phyloP scores from a whole-genome alignment of 2,113 vertebrate species.

The Halichoerus grypus region DNA sequence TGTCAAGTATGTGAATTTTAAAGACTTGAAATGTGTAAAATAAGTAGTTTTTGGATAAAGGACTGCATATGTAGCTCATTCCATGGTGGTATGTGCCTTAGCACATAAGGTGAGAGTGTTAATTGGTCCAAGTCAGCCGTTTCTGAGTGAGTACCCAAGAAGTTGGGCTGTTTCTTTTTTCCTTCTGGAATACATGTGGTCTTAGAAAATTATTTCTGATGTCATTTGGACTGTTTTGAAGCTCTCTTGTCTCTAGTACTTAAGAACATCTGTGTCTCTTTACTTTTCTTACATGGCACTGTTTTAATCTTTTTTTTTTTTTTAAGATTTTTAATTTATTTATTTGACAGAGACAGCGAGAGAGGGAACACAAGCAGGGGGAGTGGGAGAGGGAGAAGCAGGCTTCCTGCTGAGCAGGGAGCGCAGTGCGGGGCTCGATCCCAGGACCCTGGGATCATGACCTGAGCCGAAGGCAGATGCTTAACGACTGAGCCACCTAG shows the following conservation, averaged over 20 bases:
- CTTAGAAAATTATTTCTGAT: slow-evolving; percentile 50
- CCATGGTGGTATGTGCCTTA: background rate
- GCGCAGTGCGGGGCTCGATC: no score
- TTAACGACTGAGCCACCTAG: no score
- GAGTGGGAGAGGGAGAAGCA: no score
- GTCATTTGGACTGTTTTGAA: slow-evolving; percentile 43
- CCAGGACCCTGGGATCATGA: no score
- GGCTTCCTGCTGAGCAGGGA: no score
- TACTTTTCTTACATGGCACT: slow-evolving; percentile 48
- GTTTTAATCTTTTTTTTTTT: slow-evolving; percentile 7
- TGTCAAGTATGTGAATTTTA: slow-evolving; percentile 23
- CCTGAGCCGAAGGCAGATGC: no score
- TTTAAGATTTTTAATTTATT: no score
- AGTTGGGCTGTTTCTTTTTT: slow-evolving; percentile 10
- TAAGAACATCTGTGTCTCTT: slow-evolving; percentile 52
- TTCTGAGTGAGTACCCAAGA: background rate
- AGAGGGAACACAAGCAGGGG: no score
- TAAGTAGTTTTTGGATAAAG: background rate
- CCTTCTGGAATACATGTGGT: background rate
- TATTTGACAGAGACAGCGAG: no score
- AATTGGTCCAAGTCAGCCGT: background rate
- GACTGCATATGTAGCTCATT: background rate
- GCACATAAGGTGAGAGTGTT: background rate
- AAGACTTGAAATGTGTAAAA: slow-evolving; percentile 20
- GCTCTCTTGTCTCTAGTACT: slow-evolving; percentile 11